These are phyloP conservation scores for Alcis repandata DNA, from an alignment of 2,888 invertebrate genomes.

Conservation along the genomic window DNA sequence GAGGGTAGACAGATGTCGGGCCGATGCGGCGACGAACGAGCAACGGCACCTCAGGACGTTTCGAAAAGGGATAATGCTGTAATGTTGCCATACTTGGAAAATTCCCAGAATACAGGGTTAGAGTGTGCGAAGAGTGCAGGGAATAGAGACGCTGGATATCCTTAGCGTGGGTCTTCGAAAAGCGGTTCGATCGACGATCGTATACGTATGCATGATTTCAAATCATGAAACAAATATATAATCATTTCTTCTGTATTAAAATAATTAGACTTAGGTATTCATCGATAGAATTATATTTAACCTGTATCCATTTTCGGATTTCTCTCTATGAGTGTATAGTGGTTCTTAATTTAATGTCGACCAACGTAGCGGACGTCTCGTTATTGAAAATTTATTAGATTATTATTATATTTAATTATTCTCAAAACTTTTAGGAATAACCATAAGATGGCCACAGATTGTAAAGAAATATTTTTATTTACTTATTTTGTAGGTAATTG, in stretches of 20 bases:
- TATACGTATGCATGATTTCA: conserved; percentile 85
- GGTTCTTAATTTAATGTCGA: conserved; percentile 85
- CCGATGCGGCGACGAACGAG: conserved; percentile 51
- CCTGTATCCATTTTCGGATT: conserved; percentile 86
- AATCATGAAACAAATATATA: conserved; percentile 78
- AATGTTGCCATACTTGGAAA: conserved; percentile 55
- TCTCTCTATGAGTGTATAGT: conserved; percentile 87
- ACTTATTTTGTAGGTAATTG: conserved; percentile 81
- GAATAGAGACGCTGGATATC: conserved; percentile 65
- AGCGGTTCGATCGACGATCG: conserved; percentile 83
- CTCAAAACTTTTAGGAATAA: conserved; percentile 81
- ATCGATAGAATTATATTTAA: conserved; percentile 85
- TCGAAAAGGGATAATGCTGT: conserved; percentile 58
- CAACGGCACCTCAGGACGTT: conserved; percentile 54
- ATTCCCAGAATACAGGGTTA: conserved; percentile 77
- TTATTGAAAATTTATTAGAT: conserved; percentile 86
- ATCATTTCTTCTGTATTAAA: conserved; percentile 83
- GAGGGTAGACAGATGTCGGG: conserved; percentile 42
- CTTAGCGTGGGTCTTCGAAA: conserved; percentile 80
- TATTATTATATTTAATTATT: conserved; percentile 74
- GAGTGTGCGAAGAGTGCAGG: conserved; percentile 63
- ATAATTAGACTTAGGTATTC: conserved; percentile 82
- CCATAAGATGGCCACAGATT: conserved; percentile 86
- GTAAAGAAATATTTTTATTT: conserved; percentile 84
- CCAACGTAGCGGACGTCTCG: conserved; percentile 85